phyloP scores from a whole-genome alignment of 2,797 vertebrate genomes.

The Myotis myotis region DNA sequence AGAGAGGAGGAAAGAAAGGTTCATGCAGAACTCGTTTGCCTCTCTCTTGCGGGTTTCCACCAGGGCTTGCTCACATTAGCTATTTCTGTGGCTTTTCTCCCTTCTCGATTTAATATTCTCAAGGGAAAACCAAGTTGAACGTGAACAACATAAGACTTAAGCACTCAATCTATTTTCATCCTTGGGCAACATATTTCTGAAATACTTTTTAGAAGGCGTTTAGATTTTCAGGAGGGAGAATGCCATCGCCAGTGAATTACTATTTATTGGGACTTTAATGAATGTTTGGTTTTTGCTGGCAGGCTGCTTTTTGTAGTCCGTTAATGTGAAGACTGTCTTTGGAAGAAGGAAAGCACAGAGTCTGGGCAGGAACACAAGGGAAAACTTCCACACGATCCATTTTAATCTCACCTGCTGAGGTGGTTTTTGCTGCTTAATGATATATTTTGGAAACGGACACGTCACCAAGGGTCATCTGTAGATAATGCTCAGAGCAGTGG shows the following conservation, averaged over 20 bases:
- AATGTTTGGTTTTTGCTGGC: constrained; percentile 57
- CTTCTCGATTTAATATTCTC: constrained; percentile 59
- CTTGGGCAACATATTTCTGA: constrained; percentile 67
- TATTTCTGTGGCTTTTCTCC: neutral
- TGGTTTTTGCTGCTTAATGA: constrained; percentile 62
- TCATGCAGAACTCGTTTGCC: neutral
- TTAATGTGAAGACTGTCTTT: constrained; percentile 74
- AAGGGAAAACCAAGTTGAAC: constrained; percentile 23
- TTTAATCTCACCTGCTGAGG: constrained; percentile 64
- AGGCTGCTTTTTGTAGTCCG: constrained; percentile 59
- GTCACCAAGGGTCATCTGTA: constrained; percentile 51
- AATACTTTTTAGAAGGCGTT: constrained; percentile 61
- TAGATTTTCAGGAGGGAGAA: constrained; percentile 63
- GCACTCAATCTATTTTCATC: constrained; percentile 65
- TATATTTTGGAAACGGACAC: constrained; percentile 50
- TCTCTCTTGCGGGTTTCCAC: neutral
- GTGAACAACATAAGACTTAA: constrained; percentile 41
- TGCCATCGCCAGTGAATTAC: constrained; percentile 63
- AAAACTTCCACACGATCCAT: constrained; percentile 58
- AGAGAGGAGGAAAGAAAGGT: neutral
- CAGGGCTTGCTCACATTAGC: neutral
- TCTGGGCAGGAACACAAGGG: constrained; percentile 25
- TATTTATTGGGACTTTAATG: constrained; percentile 78
- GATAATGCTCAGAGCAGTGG: constrained; percentile 26
- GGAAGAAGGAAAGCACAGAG: constrained; percentile 38